Evolutionary conservation across 2,797 vertebrate species (phyloP).

Genomic region (Cottoperca gobio): DNA sequence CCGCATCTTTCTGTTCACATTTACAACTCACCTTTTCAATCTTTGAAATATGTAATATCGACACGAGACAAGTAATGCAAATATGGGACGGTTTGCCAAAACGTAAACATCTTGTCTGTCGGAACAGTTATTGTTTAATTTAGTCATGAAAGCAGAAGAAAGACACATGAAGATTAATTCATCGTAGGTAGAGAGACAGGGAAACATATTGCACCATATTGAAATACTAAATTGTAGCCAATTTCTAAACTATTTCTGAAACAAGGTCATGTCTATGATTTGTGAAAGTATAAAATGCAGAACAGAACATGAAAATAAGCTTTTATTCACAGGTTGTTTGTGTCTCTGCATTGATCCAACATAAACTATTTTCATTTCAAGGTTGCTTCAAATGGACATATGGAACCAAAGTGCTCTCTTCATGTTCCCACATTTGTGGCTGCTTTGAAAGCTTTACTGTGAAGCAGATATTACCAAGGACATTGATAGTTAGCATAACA

Average conservation of each 20-base stretch:
- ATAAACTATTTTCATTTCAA: conserved; percentile 31
- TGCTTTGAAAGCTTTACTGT: background rate
- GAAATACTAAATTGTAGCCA: background rate
- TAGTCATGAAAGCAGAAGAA: background rate
- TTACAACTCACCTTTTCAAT: background rate
- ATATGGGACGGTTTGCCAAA: background rate
- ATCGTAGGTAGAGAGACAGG: background rate
- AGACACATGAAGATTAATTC: background rate
- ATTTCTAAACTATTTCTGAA: background rate
- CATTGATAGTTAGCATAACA: background rate
- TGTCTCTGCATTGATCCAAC: conserved; percentile 4
- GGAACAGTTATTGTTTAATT: conserved; percentile 2
- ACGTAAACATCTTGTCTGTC: background rate
- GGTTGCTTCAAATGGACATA: background rate
- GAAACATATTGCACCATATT: background rate
- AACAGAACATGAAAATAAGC: conserved; percentile 11
- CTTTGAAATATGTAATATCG: conserved; percentile 11
- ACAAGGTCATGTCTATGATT: conserved; percentile 13
- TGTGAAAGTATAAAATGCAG: background rate
- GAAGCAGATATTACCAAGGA: background rate
- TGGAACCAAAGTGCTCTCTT: conserved; percentile 7
- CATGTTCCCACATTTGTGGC: background rate
- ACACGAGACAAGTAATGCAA: background rate
- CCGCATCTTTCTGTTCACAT: conserved; percentile 20
- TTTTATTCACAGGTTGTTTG: conserved; percentile 12